Conservation (phyloP, 2,888 invertebrate species). For the Cabera pusaria region DNA sequence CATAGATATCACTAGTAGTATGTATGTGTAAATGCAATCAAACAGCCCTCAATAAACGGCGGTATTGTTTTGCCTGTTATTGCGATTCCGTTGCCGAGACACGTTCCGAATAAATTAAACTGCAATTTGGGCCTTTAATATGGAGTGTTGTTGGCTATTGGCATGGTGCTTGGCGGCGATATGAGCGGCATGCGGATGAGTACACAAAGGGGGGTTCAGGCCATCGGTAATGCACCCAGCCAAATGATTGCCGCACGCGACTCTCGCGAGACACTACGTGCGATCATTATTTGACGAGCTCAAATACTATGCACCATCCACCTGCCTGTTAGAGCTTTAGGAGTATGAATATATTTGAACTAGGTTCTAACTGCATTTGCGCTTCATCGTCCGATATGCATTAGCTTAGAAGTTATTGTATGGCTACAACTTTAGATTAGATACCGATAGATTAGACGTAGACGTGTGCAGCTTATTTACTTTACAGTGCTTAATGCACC, state of each 20-base stretch:
- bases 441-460: no score
- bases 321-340: neutral
- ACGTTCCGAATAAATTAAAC: conserved; percentile 82
- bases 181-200: conserved; percentile 77
- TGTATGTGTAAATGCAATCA: conserved; percentile 57
- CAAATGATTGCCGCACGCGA: conserved; percentile 57
- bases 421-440: no score
- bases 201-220: conserved; percentile 61
- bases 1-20: conserved; percentile 17
- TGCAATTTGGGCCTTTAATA: conserved; percentile 81
- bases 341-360: no score
- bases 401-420: no score
- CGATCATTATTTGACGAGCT: conserved; percentile 36
- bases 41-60: conserved; percentile 65
- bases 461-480: no score
- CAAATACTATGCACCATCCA: conserved; percentile 14
- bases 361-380: no score
- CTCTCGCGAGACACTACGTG: conserved; percentile 44
- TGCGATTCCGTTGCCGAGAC: conserved; percentile 80
- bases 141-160: conserved; percentile 78
- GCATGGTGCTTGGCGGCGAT: conserved; percentile 65
- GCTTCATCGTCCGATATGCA: no score
- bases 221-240: conserved; percentile 65
- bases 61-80: conserved; percentile 78
- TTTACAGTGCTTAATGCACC: no score